Conservation (phyloP, 2,797 vertebrate genomes). For the Anguilla marmorata region DNA sequence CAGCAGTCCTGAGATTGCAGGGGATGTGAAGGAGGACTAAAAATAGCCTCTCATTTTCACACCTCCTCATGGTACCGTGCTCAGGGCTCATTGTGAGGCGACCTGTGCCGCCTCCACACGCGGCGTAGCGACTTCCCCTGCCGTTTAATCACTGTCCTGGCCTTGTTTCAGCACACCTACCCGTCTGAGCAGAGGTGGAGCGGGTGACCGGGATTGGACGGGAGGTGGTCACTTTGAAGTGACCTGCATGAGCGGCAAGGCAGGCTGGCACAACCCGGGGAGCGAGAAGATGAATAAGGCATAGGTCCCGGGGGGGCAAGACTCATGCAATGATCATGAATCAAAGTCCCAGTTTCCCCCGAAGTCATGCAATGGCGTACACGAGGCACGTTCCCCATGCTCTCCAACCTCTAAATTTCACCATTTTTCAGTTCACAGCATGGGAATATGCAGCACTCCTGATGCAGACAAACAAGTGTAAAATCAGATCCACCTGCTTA, state of each 20-base stretch:
- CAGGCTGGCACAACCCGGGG: neutral
- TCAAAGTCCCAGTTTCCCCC: neutral
- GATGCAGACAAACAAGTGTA: neutral
- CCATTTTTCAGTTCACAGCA: neutral
- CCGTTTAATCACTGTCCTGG: neutral
- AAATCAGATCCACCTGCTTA: neutral
- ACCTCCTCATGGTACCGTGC: neutral
- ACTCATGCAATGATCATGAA: neutral
- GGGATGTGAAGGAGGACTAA: conserved; percentile 21
- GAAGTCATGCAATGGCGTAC: neutral
- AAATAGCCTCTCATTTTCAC: conserved; percentile 29
- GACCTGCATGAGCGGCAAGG: neutral
- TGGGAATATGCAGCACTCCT: neutral
- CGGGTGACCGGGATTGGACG: neutral
- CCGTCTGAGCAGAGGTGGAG: neutral
- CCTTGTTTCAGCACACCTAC: neutral
- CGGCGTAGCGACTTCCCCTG: neutral
- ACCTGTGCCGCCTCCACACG: neutral
- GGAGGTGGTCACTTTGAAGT: neutral
- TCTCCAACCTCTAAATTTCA: neutral
- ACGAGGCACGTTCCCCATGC: neutral
- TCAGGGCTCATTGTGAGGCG: conserved; percentile 4
- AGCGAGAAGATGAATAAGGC: neutral
- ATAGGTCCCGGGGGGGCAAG: neutral
- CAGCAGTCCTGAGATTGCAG: conserved; percentile 14